Conservation (phyloP, 1,140 invertebrate species). For the Araneus ventricosus region DNA sequence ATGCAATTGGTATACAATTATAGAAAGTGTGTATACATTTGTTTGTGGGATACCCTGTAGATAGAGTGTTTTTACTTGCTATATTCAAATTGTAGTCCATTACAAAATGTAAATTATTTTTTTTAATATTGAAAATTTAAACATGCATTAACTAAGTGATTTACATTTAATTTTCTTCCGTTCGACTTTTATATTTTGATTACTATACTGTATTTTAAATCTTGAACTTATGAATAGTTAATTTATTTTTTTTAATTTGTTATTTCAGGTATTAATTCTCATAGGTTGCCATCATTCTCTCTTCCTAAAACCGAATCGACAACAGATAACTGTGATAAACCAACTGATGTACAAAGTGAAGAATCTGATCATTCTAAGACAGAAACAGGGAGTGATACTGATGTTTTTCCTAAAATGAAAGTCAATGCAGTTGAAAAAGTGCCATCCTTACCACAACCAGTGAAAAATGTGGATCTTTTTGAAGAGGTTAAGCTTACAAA, state of each 20-base stretch:
- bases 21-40: too few species aligned
- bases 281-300: slow-evolving; percentile 56
- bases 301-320: neutral
- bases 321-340: slow-evolving; percentile 1
- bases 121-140: too few species aligned
- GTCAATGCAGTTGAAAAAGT: neutral
- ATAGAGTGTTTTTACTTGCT: too few species aligned
- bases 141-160: too few species aligned
- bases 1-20: too few species aligned
- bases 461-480: slow-evolving; percentile 57
- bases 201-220: neutral
- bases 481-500: slow-evolving; percentile 50
- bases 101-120: too few species aligned
- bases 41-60: too few species aligned
- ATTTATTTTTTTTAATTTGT: neutral
- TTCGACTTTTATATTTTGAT: too few species aligned
- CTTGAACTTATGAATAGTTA: neutral
- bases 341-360: neutral
- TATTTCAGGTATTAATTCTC: slow-evolving; percentile 56
- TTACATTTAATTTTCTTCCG: neutral
- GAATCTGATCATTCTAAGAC: neutral
- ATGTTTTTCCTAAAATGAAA: slow-evolving; percentile 70
- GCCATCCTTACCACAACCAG: neutral
- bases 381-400: neutral
- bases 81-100: too few species aligned